phyloP scores from a whole-genome alignment of 2,888 invertebrate species.

The Orthosia cruda region DNA sequence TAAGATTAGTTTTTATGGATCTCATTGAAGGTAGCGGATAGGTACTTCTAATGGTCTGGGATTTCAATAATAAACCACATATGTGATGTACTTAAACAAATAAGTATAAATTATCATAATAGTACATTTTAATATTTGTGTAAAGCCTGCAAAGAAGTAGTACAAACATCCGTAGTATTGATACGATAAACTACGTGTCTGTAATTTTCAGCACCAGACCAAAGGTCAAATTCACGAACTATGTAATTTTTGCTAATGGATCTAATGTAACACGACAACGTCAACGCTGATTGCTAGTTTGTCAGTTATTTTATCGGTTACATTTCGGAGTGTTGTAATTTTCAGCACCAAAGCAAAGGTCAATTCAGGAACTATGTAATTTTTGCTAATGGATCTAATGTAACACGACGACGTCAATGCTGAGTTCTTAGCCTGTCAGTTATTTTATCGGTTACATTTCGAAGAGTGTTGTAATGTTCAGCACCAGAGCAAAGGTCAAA shows the following conservation, averaged over 20 bases:
- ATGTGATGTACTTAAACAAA: background rate
- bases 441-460: too few relatives aligned
- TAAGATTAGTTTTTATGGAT: slow-evolving; percentile 7
- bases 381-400: background rate
- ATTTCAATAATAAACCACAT: background rate
- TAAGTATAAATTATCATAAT: background rate
- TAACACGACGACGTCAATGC: background rate
- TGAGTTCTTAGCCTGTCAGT: too few relatives aligned
- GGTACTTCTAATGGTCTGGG: background rate
- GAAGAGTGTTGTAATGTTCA: too few relatives aligned
- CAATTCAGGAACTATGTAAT: background rate
- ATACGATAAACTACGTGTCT: background rate
- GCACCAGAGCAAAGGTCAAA: slow-evolving; percentile 16
- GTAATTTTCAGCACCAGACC: slow-evolving; percentile 37
- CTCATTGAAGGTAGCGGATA: background rate
- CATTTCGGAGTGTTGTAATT: too few relatives aligned
- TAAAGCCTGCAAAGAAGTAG: slow-evolving; percentile 11
- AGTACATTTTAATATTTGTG: slow-evolving; percentile 6
- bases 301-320: too few relatives aligned
- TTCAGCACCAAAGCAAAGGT: too few relatives aligned
- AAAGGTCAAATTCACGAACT: too few relatives aligned
- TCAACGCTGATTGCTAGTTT: too few relatives aligned
- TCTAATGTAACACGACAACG: too few relatives aligned
- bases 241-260: too few relatives aligned
- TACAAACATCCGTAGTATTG: slow-evolving; percentile 13